phyloP scores from a whole-genome alignment of 1,140 invertebrate species.

The Trinorchestia longiramus region DNA sequence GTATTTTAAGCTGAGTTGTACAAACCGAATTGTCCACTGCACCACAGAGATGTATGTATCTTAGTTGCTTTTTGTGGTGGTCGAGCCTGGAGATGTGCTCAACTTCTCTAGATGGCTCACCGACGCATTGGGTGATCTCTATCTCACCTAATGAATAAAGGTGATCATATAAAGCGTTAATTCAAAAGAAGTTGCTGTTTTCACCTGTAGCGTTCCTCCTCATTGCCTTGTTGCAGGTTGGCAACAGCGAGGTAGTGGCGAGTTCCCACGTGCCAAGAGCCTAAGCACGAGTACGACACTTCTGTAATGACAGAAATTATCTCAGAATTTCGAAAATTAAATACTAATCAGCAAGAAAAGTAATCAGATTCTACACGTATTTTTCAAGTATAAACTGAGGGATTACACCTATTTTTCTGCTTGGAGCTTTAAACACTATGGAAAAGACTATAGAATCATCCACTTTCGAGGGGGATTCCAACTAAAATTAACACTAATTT shows the following conservation, averaged over 20 bases:
- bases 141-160: no score
- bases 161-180: no score
- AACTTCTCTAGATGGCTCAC: no score
- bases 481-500: no score
- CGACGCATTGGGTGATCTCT: no score
- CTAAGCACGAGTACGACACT: constrained; percentile 41
- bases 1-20: no score
- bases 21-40: no score
- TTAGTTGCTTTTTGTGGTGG: no score
- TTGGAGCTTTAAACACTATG: neutral
- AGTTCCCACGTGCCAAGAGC: constrained; percentile 11
- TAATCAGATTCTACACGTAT: neutral
- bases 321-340: neutral
- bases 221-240: neutral
- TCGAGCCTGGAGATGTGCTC: no score
- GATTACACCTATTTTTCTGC: neutral
- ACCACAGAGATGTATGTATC: no score
- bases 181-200: neutral
- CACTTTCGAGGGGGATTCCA: no score
- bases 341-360: neutral
- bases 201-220: neutral
- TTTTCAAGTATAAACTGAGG: neutral
- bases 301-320: neutral
- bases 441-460: neutral
- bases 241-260: constrained; percentile 29